phyloP scores from a whole-genome alignment of 2,888 invertebrate genomes.

The Rhagonycha fulva region DNA sequence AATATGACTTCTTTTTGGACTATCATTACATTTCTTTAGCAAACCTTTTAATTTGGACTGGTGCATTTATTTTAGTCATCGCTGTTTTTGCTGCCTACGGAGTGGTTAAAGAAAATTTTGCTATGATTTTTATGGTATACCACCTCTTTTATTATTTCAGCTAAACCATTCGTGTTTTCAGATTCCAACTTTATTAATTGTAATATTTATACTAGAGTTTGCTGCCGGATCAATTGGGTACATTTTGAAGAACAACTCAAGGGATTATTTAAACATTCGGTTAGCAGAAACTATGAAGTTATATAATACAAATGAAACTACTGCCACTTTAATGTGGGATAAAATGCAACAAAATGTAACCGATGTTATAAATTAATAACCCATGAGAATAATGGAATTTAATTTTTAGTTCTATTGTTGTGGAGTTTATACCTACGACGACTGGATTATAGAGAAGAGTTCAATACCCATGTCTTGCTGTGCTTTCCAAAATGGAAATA shows the following conservation, averaged over 20 bases:
- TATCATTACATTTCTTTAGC: slow-evolving; percentile 84
- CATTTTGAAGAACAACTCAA: slow-evolving; percentile 71
- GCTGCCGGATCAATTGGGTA: slow-evolving; percentile 84
- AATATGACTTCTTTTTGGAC: slow-evolving; percentile 80
- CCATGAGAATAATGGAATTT: background rate
- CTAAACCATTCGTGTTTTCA: slow-evolving; percentile 48
- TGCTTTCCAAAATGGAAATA: slow-evolving; percentile 55
- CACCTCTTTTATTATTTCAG: background rate
- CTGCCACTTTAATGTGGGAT: slow-evolving; percentile 75
- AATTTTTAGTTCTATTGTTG: slow-evolving; percentile 71
- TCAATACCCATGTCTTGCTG: slow-evolving; percentile 69
- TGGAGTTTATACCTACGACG: slow-evolving; percentile 65
- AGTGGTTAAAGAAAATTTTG: slow-evolving; percentile 91
- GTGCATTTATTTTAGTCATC: slow-evolving; percentile 86
- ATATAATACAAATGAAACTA: slow-evolving; percentile 59
- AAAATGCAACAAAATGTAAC: slow-evolving; percentile 81
- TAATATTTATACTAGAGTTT: slow-evolving; percentile 85
- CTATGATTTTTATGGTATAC: slow-evolving; percentile 85
- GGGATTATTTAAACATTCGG: slow-evolving; percentile 64
- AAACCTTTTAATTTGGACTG: slow-evolving; percentile 84
- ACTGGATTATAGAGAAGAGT: slow-evolving; percentile 59
- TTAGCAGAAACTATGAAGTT: slow-evolving; percentile 69
- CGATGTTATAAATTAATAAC: slow-evolving; percentile 32
- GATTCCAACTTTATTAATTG: slow-evolving; percentile 76
- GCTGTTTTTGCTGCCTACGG: slow-evolving; percentile 97